Base-by-base conservation (phyloP, 2,888 invertebrate species). In the Lasioglossum morio region DNA sequence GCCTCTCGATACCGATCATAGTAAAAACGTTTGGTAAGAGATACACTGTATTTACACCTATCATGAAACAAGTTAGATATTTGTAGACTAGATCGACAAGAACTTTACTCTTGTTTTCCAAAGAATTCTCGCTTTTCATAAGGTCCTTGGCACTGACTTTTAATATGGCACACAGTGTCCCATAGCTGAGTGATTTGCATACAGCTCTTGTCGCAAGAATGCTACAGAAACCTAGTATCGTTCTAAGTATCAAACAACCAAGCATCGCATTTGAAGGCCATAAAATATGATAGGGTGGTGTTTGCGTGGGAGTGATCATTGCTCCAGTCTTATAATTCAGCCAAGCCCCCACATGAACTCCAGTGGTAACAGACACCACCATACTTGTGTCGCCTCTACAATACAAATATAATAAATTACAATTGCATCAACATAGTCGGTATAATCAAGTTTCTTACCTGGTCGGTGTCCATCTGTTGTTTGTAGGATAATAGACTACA, bases 401-500 rank as follows among this genome's bases (percentile, higher is more conserved):
- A 96, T 60, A 57, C 4, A 77, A 43, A 30, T 60, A 10, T 12
- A 8, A 53, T 37, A 10, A 12, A 12, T 70, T 70, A 14, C 8
- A 77, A 46, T 70, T 34, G 8, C 30, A 70, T 10, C 30, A 2
- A 57, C 2, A 34, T 19, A 30, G 3, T 46, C 12, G n/a, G 8
- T 70, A 16, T 0, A 48, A 30, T 37, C 46, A 4, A 12, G 3
- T 74, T 72, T 57, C 19, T 72, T 95, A 98, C 98, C 97, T 97
- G 30, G 98, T 98, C 12, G 98, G 98, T 78, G 98, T 98, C 98
- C 98, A 98, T 92, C 97, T 97, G 90, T 98, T 97, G 77, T 98
- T 97, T 88, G 97, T 96, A 0, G 99, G 99, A 95, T 98, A 98
- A 94, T 97, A 97, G 69, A 97, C 96, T 86, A 98, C 97, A 92